Percentiles rank a stretch among this genome's conserved stretches.
These are phyloP conservation scores for Rhyzopertha dominica DNA, from an alignment of 1,140 invertebrate species.

Conservation along the genomic window DNA sequence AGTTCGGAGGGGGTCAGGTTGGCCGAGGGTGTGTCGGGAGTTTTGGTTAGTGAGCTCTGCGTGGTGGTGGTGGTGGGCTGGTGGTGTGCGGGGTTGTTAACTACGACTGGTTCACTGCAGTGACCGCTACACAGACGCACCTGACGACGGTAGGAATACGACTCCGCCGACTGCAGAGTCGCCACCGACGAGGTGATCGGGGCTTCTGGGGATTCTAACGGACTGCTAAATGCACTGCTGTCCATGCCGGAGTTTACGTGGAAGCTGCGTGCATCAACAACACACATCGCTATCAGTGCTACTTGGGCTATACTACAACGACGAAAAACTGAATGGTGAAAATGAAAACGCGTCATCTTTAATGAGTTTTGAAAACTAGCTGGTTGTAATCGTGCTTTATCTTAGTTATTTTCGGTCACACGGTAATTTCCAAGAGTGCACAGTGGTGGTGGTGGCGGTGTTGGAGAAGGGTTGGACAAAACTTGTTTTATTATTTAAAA, in stretches of 20 bases:
- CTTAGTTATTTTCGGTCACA: no score
- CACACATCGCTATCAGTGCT: conserved; percentile 15
- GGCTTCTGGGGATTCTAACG: conserved; percentile 62
- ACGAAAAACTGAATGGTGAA: no score
- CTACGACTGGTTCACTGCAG: conserved; percentile 36
- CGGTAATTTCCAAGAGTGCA: no score
- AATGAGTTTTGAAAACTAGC: no score
- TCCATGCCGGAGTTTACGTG: conserved; percentile 43
- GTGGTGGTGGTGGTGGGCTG: conserved; percentile 12
- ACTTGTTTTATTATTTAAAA: no score
- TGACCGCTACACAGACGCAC: conserved; percentile 43
- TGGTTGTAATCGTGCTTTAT: no score
- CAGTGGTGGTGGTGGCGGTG: no score
- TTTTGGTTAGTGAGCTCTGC: conserved; percentile 22
- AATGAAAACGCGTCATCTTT: no score
- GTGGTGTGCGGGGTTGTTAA: conserved; percentile 17
- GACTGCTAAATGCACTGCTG: conserved; percentile 60
- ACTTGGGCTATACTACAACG: no score
- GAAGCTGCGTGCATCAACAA: conserved; percentile 38
- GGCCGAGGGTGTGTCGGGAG: conserved; percentile 41
- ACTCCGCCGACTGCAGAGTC: conserved; percentile 56
- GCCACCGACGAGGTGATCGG: conserved; percentile 57
- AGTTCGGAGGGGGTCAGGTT: conserved; percentile 27
- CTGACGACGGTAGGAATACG: conserved; percentile 52
- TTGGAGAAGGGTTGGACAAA: no score